Evolutionary conservation across 2,888 invertebrate genomes (phyloP).

Genomic region (Torymus tubicola): DNA sequence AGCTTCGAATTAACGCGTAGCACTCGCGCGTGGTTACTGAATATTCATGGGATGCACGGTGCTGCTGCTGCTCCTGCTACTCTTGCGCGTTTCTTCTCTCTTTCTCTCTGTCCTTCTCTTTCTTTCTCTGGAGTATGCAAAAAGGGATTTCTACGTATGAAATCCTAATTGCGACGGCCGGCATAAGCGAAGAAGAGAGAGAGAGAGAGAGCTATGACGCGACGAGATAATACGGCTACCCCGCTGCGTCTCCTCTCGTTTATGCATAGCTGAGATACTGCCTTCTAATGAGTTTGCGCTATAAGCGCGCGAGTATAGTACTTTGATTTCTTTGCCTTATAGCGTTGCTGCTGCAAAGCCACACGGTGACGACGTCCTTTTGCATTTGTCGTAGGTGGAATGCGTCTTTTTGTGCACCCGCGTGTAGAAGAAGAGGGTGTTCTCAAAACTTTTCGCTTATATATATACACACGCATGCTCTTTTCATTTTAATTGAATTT

Average conservation of each 20-base stretch:
- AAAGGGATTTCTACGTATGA: constrained; percentile 35
- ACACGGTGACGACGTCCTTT: too few species aligned
- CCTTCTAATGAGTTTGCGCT: constrained; percentile 40
- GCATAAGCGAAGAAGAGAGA: constrained; percentile 12
- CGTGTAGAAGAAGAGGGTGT: too few species aligned
- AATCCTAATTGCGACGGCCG: constrained; percentile 49
- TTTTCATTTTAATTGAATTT: constrained; percentile 10
- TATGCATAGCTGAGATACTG: constrained; percentile 34
- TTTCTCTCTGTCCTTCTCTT: not conserved
- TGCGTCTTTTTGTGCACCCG: too few species aligned
- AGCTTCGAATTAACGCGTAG: constrained; percentile 21
- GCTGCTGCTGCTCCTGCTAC: not conserved
- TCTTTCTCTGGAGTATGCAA: not conserved
- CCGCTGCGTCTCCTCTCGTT: constrained; percentile 34
- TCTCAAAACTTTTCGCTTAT: too few species aligned
- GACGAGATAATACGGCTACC: constrained; percentile 33
- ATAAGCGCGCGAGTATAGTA: not conserved
- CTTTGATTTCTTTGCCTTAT: not conserved
- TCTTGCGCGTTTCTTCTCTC: not conserved
- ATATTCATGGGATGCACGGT: constrained; percentile 41
- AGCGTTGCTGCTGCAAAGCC: not conserved
- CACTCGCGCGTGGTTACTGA: constrained; percentile 18
- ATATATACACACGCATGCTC: too few species aligned
- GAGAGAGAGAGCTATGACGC: constrained; percentile 15
- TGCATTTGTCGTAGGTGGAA: too few species aligned